These are phyloP conservation scores for Helicolenus hilgendorfi DNA, from an alignment of 2,797 vertebrate genomes.

Conservation along the genomic window DNA sequence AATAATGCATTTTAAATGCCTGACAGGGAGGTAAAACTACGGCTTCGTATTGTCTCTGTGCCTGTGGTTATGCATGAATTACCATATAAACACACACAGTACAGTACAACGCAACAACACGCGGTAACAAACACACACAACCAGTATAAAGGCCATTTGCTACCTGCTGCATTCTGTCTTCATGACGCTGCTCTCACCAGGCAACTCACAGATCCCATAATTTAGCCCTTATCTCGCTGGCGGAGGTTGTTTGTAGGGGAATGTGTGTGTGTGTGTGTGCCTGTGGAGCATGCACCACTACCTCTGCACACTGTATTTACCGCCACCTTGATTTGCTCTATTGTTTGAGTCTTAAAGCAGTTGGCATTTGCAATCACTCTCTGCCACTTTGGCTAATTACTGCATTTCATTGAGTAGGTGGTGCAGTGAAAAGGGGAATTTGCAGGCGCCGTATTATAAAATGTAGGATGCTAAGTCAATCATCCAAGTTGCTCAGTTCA, in stretches of 20 bases:
- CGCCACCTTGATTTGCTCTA: conserved; percentile 60
- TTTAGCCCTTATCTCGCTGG: conserved; percentile 75
- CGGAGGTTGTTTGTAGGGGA: conserved; percentile 78
- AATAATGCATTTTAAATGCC: conserved; percentile 46
- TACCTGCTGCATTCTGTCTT: conserved; percentile 65
- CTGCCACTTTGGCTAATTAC: conserved; percentile 64
- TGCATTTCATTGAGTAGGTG: conserved; percentile 58
- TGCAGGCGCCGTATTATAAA: conserved; percentile 46
- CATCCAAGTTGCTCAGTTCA: conserved; percentile 47
- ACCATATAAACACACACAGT: conserved; percentile 47
- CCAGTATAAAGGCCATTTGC: conserved; percentile 67
- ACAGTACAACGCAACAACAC: background rate
- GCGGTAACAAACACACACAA: conserved; percentile 24
- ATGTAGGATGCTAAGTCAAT: conserved; percentile 45
- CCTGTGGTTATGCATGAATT: conserved; percentile 46
- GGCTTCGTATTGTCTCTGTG: conserved; percentile 15
- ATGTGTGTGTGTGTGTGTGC: conserved; percentile 19
- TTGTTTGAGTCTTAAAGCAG: conserved; percentile 68
- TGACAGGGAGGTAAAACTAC: background rate
- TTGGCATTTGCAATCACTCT: conserved; percentile 64
- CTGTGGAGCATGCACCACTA: background rate
- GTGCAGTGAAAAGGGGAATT: conserved; percentile 30
- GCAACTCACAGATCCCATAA: conserved; percentile 74
- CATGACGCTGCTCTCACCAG: conserved; percentile 61
- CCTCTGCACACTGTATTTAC: conserved; percentile 10